Conservation (phyloP, 2,888 invertebrate species). For the Catonia carolina region DNA sequence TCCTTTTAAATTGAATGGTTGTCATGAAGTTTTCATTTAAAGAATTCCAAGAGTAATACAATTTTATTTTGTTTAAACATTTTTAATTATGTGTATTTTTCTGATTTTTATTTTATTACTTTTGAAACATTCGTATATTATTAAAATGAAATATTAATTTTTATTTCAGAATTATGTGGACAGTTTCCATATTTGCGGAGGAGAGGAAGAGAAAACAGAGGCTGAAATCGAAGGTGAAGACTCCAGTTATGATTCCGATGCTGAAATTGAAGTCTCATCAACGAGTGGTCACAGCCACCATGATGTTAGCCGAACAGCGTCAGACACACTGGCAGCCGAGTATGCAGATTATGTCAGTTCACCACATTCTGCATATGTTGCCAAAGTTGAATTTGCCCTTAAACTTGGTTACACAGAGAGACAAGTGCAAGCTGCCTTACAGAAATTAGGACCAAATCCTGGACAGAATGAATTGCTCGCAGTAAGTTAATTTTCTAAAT, state of each 20-base stretch:
- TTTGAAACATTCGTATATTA: no score
- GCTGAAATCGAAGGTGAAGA: constrained; percentile 54
- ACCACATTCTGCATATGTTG: constrained; percentile 43
- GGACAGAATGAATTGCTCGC: constrained; percentile 81
- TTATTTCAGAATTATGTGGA: constrained; percentile 64
- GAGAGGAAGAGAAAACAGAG: constrained; percentile 32
- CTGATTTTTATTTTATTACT: no score
- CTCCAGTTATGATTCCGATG: constrained; percentile 82
- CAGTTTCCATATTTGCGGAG: constrained; percentile 51
- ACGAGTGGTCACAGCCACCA: constrained; percentile 51
- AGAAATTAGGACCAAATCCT: constrained; percentile 76
- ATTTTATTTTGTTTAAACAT: no score
- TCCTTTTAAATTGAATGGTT: no score
- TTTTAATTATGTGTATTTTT: no score
- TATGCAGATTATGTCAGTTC: constrained; percentile 72
- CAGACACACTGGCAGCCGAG: constrained; percentile 78
- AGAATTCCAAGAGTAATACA: no score
- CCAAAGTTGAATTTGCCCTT: constrained; percentile 80
- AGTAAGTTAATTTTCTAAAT: constrained; percentile 40
- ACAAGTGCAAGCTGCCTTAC: constrained; percentile 72
- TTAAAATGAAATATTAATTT: no score
- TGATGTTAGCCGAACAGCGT: constrained; percentile 72
- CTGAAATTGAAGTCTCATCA: constrained; percentile 53
- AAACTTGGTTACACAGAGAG: constrained; percentile 88
- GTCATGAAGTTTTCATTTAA: no score